A percentile compares a stretch with the other conserved stretches of the same genome.
Conservation (phyloP, 2,888 invertebrate species). For the Drosophila demipolita region DNA sequence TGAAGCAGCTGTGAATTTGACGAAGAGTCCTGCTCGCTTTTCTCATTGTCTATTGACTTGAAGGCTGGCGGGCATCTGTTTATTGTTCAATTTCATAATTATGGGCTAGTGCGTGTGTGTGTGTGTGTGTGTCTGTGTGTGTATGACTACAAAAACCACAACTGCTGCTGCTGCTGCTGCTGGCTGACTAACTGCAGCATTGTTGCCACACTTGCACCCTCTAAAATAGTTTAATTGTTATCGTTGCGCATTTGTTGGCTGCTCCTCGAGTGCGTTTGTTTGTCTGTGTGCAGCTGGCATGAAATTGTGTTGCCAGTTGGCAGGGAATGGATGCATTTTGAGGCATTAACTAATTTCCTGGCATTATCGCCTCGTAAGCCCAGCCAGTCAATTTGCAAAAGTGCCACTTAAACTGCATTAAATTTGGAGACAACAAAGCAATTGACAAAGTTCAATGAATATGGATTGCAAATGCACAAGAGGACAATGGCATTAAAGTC, state of each 20-base stretch:
- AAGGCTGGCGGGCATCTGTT: slow-evolving; percentile 71
- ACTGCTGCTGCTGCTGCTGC: slow-evolving; percentile 10
- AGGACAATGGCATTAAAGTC: slow-evolving; percentile 10
- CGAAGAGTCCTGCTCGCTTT: slow-evolving; percentile 5
- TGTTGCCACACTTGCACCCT: slow-evolving; percentile 61
- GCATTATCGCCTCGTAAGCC: slow-evolving; percentile 51
- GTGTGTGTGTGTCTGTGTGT: neutral
- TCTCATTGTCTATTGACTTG: slow-evolving; percentile 67
- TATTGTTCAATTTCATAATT: slow-evolving; percentile 80
- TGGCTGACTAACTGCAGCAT: slow-evolving; percentile 22
- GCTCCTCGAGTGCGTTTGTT: slow-evolving; percentile 16
- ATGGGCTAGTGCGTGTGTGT: slow-evolving; percentile 51
- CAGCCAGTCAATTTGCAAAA: slow-evolving; percentile 45
- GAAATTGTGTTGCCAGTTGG: slow-evolving; percentile 67
- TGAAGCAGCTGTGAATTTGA: slow-evolving; percentile 18
- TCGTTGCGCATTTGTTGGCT: slow-evolving; percentile 73
- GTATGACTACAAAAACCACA: slow-evolving; percentile 19
- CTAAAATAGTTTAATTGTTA: slow-evolving; percentile 70
- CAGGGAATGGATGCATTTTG: slow-evolving; percentile 55
- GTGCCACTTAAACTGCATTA: slow-evolving; percentile 16
- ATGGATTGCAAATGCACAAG: neutral
- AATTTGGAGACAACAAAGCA: slow-evolving; percentile 13
- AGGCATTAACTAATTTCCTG: slow-evolving; percentile 71
- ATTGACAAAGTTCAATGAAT: slow-evolving; percentile 1
- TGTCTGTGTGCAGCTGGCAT: slow-evolving; percentile 69